A percentile compares a stretch with the other conserved stretches of the same genome.
Evolutionary conservation across 30 jellyfish, hydroid and myxozoan genomes (phyloP).

Genomic region (Aurelia sp.): DNA sequence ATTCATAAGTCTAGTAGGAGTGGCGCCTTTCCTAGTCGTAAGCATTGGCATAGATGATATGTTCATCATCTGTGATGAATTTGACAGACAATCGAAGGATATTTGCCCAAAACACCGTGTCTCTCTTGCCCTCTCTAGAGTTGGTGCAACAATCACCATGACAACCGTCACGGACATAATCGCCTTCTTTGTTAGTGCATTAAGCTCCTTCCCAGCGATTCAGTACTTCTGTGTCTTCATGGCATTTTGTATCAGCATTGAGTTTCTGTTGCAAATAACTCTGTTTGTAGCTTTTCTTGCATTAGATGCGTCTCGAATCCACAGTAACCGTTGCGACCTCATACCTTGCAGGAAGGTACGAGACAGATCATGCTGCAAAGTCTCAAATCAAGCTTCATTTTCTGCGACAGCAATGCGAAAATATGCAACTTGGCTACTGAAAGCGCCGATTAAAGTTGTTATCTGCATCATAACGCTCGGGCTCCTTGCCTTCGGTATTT

Average conservation of each 20-base stretch:
- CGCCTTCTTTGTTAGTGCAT: conserved; percentile 76
- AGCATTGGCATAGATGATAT: conserved; percentile 89
- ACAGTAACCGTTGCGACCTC: conserved; percentile 29
- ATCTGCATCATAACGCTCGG: conserved; percentile 25
- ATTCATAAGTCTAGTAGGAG: conserved; percentile 74
- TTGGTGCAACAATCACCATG: conserved; percentile 86
- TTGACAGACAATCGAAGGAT: conserved; percentile 50
- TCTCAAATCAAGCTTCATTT: background rate
- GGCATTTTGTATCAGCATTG: conserved; percentile 60
- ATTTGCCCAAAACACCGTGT: conserved; percentile 39
- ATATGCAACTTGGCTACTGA: conserved; percentile 21
- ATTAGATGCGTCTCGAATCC: conserved; percentile 61
- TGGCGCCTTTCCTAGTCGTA: conserved; percentile 83
- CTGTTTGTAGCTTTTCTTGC: conserved; percentile 70
- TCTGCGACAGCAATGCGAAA: conserved; percentile 19
- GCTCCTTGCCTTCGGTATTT: conserved; percentile 51
- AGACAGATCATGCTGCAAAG: conserved; percentile 13
- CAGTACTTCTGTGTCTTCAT: conserved; percentile 72
- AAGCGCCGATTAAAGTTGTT: conserved; percentile 11
- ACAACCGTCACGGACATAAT: conserved; percentile 83
- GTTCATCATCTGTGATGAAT: conserved; percentile 73
- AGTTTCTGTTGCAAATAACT: conserved; percentile 59
- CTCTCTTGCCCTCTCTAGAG: conserved; percentile 51
- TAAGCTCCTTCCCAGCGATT: conserved; percentile 77
- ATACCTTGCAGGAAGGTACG: conserved; percentile 11